Evolutionary conservation across 92 coral and sea anemone genomes (phyloP).

Genomic region (Porites divaricata): DNA sequence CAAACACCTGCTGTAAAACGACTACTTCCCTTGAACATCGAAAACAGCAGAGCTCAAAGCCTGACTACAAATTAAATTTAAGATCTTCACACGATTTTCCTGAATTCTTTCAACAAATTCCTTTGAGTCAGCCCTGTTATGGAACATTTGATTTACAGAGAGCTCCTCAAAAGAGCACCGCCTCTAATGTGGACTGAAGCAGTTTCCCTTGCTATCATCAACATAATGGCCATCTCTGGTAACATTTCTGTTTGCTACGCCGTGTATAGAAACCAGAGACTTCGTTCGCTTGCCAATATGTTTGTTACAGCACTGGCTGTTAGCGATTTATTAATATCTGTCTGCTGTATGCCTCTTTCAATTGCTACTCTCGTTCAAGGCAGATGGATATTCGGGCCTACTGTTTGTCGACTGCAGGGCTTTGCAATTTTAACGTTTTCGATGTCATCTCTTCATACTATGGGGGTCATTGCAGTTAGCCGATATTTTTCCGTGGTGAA

Average conservation of each 20-base stretch:
- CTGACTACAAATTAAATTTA: no score
- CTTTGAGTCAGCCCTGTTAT: neutral
- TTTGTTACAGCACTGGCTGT: conserved; percentile 50
- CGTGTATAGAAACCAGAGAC: conserved; percentile 42
- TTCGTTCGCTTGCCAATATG: conserved; percentile 55
- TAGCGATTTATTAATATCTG: conserved; percentile 34
- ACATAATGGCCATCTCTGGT: conserved; percentile 40
- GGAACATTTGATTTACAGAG: neutral
- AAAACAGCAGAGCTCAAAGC: no score
- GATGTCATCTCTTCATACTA: conserved; percentile 17
- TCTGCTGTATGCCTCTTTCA: conserved; percentile 49
- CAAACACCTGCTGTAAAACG: no score
- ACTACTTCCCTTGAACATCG: no score
- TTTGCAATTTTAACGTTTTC: conserved; percentile 16
- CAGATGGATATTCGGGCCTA: conserved; percentile 28
- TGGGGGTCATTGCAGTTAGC: conserved; percentile 38
- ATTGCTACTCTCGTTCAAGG: conserved; percentile 19
- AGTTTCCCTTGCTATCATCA: conserved; percentile 15
- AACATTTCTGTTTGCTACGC: conserved; percentile 53
- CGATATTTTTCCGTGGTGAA: conserved; percentile 45
- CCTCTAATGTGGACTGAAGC: neutral
- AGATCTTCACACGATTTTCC: no score
- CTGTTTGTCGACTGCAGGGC: conserved; percentile 40
- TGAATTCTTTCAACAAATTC: no score
- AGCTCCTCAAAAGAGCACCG: neutral